Evolutionary conservation across 2,888 invertebrate genomes (phyloP).

Genomic region (Himalopsyche anomala): DNA sequence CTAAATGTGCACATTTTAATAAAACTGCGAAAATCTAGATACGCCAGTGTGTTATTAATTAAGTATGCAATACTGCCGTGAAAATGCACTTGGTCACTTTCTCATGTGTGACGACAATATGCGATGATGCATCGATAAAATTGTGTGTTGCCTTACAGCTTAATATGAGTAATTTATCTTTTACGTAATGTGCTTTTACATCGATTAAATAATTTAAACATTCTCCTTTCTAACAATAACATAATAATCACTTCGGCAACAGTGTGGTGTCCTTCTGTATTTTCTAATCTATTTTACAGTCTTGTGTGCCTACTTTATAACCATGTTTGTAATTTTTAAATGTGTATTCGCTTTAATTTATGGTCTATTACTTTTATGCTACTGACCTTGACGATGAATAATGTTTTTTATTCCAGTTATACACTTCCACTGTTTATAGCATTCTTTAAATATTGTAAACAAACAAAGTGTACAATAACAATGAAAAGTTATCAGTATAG

Average conservation of each 20-base stretch:
- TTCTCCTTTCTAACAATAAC: no score
- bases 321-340: conserved; percentile 3
- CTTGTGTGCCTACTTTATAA: not conserved
- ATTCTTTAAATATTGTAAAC: not conserved
- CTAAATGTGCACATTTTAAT: no score
- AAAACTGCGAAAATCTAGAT: no score
- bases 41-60: no score
- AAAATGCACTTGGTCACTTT: no score
- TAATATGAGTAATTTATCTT: no score
- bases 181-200: no score
- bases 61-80: no score
- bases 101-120: no score
- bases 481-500: not conserved
- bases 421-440: not conserved
- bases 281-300: not conserved
- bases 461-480: not conserved
- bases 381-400: conserved; percentile 15
- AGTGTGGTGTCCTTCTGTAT: not conserved
- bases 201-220: no score
- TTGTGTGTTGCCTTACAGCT: no score
- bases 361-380: conserved; percentile 29
- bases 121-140: no score
- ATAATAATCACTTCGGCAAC: not conserved
- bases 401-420: not conserved
- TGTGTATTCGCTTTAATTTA: conserved; percentile 22